Conservation (phyloP, 2,113 vertebrate species). For the Platichthys stellatus region DNA sequence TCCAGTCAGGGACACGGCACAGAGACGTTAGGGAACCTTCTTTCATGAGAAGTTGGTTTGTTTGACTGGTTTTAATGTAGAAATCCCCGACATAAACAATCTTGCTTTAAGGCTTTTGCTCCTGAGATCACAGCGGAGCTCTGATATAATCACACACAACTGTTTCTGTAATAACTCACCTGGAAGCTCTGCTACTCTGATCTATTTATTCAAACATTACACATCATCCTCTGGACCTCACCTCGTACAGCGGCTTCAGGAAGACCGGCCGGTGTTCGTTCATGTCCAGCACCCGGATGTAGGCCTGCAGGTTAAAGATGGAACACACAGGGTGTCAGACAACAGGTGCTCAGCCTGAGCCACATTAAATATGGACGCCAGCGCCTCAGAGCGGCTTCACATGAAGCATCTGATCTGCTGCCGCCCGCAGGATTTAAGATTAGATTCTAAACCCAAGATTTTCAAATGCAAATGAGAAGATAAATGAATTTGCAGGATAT, state of each 20-base stretch:
- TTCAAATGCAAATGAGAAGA: background rate
- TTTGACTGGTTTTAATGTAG: background rate
- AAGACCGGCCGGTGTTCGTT: conserved; percentile 93
- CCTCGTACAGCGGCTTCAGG: conserved; percentile 84
- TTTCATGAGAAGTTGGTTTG: background rate
- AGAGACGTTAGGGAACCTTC: too few relatives aligned
- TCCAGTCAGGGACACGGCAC: background rate
- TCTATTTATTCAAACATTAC: background rate
- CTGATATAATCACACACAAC: background rate
- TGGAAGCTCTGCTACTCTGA: background rate
- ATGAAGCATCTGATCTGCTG: background rate
- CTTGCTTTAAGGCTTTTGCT: background rate
- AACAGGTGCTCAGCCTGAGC: conserved; percentile 5
- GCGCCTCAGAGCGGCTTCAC: background rate
- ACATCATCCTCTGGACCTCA: conserved; percentile 20
- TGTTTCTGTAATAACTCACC: background rate
- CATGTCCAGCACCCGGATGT: conserved; percentile 89
- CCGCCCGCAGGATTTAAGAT: background rate
- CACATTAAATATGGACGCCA: conserved; percentile 7
- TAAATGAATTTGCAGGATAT: background rate
- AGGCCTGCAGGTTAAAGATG: conserved; percentile 82
- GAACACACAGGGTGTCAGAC: conserved; percentile 14
- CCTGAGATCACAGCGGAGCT: background rate
- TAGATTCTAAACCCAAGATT: conserved; percentile 11
- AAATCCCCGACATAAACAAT: background rate